A percentile compares a stretch with the other conserved stretches of the same genome.
Conservation (phyloP, 2,797 vertebrate species). For the Coilia nasus region DNA sequence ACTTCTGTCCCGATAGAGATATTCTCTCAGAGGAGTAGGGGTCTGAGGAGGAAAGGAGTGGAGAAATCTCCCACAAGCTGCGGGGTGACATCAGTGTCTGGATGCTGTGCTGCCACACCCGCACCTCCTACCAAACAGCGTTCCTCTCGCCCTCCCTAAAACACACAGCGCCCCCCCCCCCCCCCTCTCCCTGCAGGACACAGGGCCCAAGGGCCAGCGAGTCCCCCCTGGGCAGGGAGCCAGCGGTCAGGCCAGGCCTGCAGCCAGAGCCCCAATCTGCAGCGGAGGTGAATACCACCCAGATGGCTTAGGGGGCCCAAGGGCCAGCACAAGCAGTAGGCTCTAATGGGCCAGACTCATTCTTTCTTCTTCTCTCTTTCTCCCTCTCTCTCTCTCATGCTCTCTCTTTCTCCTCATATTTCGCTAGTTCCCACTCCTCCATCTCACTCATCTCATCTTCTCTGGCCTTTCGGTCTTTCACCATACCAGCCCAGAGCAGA, state of each 20-base stretch:
- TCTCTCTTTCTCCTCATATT: not conserved
- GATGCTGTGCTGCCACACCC: not conserved
- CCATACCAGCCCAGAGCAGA: not conserved
- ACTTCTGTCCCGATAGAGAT: not conserved
- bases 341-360: not conserved
- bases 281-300: conserved; percentile 16
- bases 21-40: too few species aligned
- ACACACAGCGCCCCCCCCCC: not conserved
- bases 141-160: not conserved
- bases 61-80: conserved; percentile 13
- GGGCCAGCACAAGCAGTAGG: not conserved
- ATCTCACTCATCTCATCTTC: not conserved
- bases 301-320: not conserved
- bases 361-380: not conserved
- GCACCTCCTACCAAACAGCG: not conserved
- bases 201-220: not conserved
- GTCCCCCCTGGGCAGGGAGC: not conserved
- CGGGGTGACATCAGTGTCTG: not conserved
- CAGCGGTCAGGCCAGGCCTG: not conserved
- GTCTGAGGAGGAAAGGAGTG: not conserved
- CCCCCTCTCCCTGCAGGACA: not conserved
- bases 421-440: not conserved
- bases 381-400: too few species aligned
- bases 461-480: not conserved
- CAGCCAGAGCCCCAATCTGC: not conserved